Percentiles rank a stretch among this genome's conserved stretches.
These are phyloP conservation scores for Cerastis leucographa DNA, from an alignment of 2,888 invertebrate species.

Conservation along the genomic window DNA sequence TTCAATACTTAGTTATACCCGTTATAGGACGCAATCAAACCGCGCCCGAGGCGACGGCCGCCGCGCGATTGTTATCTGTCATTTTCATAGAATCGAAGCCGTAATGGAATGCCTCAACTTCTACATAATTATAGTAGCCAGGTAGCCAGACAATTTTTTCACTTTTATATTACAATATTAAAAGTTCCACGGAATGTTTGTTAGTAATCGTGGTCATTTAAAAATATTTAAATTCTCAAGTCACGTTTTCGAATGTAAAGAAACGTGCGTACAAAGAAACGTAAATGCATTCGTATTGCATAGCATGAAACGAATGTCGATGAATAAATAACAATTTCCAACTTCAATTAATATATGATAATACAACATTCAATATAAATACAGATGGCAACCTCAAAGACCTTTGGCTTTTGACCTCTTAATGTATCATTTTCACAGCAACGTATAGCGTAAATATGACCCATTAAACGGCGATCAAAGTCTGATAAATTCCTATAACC, in stretches of 20 bases:
- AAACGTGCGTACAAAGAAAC: constrained; percentile 20
- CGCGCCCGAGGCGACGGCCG: constrained; percentile 54
- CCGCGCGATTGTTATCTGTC: constrained; percentile 64
- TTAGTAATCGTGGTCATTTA: constrained; percentile 30
- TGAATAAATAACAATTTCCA: constrained; percentile 30
- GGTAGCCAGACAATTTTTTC: constrained; percentile 54
- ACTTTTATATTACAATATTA: constrained; percentile 52
- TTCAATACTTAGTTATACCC: constrained; percentile 56
- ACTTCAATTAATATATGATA: constrained; percentile 35
- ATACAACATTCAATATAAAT: constrained; percentile 53
- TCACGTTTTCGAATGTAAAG: constrained; percentile 44
- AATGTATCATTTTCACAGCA: constrained; percentile 60
- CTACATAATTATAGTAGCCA: constrained; percentile 60
- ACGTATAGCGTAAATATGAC: constrained; percentile 64
- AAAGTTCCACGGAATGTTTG: constrained; percentile 22
- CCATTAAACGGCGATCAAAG: constrained; percentile 59
- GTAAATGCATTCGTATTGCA: background rate
- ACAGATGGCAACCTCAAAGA: constrained; percentile 32
- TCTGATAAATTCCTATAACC: constrained; percentile 58
- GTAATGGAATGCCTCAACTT: constrained; percentile 64
- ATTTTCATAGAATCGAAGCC: constrained; percentile 66
- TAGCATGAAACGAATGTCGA: background rate
- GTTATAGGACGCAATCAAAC: constrained; percentile 61
- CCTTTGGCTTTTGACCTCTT: constrained; percentile 50
- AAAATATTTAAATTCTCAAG: constrained; percentile 43